These are phyloP conservation scores for Trogon surrucura DNA, from an alignment of 2,113 vertebrate species.

Conservation along the genomic window DNA sequence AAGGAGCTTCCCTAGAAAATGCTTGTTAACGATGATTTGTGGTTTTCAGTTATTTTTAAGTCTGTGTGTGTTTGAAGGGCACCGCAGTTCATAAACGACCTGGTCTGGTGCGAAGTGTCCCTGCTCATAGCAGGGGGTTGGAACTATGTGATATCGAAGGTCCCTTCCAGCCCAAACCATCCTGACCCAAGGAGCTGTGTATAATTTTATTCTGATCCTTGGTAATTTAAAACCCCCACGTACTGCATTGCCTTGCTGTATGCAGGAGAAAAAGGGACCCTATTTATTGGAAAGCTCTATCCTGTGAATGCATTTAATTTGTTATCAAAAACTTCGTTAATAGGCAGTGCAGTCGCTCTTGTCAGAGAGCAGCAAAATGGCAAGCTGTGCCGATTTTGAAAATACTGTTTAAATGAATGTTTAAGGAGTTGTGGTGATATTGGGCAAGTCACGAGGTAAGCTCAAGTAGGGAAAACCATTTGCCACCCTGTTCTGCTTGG, in stretches of 20 bases:
- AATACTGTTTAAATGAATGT: not conserved
- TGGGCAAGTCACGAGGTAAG: not conserved
- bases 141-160: too few species aligned
- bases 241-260: rapidly evolving
- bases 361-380: not conserved
- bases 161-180: too few species aligned
- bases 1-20: rapidly evolving
- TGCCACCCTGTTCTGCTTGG: not conserved
- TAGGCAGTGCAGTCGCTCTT: not conserved
- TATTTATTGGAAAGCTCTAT: not conserved
- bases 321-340: not conserved
- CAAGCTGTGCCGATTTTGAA: not conserved
- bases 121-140: too few species aligned
- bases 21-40: rapidly evolving
- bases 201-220: not conserved
- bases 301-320: not conserved
- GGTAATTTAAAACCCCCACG: not conserved
- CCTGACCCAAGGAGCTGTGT: rapidly evolving
- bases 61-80: rapidly evolving
- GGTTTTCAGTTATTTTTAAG: rapidly evolving
- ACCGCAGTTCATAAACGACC: too few species aligned
- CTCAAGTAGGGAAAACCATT: not conserved
- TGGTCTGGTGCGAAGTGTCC: too few species aligned
- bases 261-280: not conserved
- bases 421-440: rapidly evolving